Conservation (phyloP, 2,113 vertebrate genomes). For the Echinops telfairi region DNA sequence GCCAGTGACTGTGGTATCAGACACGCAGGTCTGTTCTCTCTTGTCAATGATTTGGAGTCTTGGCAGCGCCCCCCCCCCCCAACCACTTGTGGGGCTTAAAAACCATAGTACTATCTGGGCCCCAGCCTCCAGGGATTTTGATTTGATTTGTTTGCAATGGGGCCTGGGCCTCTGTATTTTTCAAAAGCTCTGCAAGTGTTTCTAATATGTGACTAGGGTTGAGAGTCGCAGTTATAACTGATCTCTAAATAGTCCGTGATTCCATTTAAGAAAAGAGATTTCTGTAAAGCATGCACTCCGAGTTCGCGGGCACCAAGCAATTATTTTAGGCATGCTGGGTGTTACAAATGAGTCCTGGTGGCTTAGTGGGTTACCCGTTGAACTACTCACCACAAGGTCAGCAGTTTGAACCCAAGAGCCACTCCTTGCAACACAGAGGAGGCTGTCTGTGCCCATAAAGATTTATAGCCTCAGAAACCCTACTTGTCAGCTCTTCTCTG, state of each 20-base stretch:
- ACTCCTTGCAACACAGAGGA: too few species aligned
- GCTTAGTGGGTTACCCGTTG: too few species aligned
- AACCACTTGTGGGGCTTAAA: conserved; percentile 22
- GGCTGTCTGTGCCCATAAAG: too few species aligned
- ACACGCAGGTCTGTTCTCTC: not conserved
- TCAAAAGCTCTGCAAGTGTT: conserved; percentile 7
- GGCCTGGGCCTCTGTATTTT: not conserved
- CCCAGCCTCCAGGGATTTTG: not conserved
- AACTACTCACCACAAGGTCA: too few species aligned
- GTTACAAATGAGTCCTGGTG: not conserved
- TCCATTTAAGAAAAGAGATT: conserved; percentile 58
- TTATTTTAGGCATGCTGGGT: not conserved
- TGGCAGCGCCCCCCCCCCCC: not conserved
- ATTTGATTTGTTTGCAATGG: conserved; percentile 16
- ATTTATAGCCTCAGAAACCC: too few species aligned
- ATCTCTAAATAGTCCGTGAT: conserved; percentile 50
- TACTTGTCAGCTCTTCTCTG: too few species aligned
- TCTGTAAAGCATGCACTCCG: conserved; percentile 9
- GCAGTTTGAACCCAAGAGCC: too few species aligned
- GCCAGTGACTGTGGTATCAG: not conserved
- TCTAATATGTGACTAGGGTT: conserved; percentile 27
- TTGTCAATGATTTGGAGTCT: conserved; percentile 17
- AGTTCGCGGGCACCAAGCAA: conserved; percentile 32
- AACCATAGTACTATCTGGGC: not conserved
- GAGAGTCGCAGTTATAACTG: conserved; percentile 32